Percentiles rank a stretch among this genome's conserved stretches.
These are phyloP conservation scores for Tragelaphus eurycerus DNA, from an alignment of 2,797 vertebrate species.

Conservation along the genomic window DNA sequence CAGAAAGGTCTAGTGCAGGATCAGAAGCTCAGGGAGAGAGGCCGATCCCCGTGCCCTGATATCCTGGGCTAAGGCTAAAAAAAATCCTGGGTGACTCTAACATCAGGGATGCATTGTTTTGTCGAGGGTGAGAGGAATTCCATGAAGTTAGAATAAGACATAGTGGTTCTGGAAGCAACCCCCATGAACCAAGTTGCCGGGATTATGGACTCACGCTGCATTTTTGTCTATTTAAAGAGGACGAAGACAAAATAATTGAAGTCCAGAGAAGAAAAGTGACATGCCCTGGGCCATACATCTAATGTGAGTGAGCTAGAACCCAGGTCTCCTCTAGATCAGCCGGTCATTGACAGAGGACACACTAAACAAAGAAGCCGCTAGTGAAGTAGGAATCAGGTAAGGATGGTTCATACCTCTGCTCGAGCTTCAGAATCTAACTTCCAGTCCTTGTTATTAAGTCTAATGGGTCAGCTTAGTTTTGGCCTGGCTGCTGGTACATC, in stretches of 20 bases:
- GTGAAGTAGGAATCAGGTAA: not conserved
- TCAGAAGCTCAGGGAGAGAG: not conserved
- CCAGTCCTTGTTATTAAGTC: not conserved
- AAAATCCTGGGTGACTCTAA: not conserved
- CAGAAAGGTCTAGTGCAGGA: not conserved
- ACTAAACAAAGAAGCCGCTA: not conserved
- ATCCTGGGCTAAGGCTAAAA: not conserved
- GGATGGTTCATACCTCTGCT: not conserved
- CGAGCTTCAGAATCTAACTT: not conserved
- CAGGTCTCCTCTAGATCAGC: not conserved
- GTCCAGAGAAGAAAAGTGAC: not conserved
- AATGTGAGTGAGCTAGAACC: not conserved
- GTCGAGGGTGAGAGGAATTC: not conserved
- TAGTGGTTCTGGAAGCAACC: not conserved
- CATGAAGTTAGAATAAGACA: not conserved
- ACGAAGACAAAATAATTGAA: not conserved
- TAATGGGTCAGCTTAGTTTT: not conserved
- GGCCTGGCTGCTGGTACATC: not conserved
- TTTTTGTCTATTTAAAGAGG: not conserved
- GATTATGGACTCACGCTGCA: not conserved
- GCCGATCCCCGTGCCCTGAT: not conserved
- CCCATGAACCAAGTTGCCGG: not conserved
- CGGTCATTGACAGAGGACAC: not conserved
- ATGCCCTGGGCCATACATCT: not conserved
- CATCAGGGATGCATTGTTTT: not conserved